phyloP scores from a whole-genome alignment of 2,888 invertebrate species.

The Ennomos quercinarius region DNA sequence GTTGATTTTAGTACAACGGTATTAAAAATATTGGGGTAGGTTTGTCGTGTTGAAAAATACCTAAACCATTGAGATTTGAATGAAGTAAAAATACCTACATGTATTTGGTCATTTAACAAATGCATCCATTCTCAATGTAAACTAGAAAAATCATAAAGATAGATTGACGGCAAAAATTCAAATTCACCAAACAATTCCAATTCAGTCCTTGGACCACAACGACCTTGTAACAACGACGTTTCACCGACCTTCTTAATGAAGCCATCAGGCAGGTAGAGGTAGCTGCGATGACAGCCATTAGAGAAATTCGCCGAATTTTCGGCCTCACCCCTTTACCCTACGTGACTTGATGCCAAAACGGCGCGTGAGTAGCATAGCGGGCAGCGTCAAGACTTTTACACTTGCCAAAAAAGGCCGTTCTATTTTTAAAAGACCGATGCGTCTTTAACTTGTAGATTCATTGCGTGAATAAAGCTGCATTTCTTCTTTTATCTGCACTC shows the following conservation, averaged over 20 bases:
- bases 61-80: too few species aligned
- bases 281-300: conserved; percentile 65
- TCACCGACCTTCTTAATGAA: conserved; percentile 51
- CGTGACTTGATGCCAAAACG: conserved; percentile 65
- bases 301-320: conserved; percentile 71
- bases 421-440: conserved; percentile 19
- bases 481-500: too few species aligned
- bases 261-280: conserved; percentile 52
- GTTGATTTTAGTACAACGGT: not conserved
- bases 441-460: not conserved
- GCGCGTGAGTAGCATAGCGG: conserved; percentile 60
- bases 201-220: conserved; percentile 4
- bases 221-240: conserved; percentile 9
- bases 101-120: too few species aligned
- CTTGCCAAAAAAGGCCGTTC: conserved; percentile 42
- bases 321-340: conserved; percentile 70
- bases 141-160: too few species aligned
- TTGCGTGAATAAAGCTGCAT: not conserved
- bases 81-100: too few species aligned
- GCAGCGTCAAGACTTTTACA: conserved; percentile 44
- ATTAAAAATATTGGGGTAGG: not conserved
- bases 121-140: too few species aligned
- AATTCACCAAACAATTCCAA: not conserved
- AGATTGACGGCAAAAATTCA: too few species aligned
- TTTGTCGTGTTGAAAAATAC: not conserved